Percentiles rank a stretch among this genome's conserved stretches.
These are phyloP conservation scores for Brachionus rotundiformis DNA, from an alignment of 1,140 invertebrate genomes.

Conservation along the genomic window DNA sequence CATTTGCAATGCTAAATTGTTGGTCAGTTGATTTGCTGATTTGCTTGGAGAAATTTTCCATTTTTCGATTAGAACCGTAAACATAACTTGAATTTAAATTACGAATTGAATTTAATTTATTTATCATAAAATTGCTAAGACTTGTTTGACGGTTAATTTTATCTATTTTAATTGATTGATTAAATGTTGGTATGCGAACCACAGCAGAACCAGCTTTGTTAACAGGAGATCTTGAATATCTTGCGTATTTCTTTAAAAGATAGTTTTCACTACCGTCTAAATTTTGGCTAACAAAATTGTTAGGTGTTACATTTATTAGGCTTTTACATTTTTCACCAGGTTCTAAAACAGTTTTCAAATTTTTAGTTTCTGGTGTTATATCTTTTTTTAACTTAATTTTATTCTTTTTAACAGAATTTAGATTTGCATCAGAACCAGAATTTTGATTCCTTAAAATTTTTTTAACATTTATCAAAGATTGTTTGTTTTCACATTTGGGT, in stretches of 20 bases:
- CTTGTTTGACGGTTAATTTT: conserved; percentile 7
- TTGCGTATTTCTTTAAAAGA: conserved; percentile 1
- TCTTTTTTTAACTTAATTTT: conserved; percentile 4
- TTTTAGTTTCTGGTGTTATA: not conserved
- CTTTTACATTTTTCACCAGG: not conserved
- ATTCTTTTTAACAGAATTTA: conserved; percentile 12
- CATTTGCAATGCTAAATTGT: not conserved
- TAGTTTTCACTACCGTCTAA: not conserved
- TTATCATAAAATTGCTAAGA: conserved; percentile 9
- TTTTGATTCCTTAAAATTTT: conserved; percentile 6
- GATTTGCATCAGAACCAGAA: not conserved
- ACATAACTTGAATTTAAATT: conserved; percentile 36
- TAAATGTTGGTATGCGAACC: not conserved
- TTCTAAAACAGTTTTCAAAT: not conserved
- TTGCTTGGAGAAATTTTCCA: not conserved
- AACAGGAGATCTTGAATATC: conserved; percentile 20
- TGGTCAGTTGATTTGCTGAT: not conserved
- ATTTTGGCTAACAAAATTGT: not conserved
- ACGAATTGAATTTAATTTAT: not conserved
- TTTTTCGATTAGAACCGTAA: not conserved
- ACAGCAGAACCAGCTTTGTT: conserved; percentile 17
- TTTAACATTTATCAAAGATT: not conserved
- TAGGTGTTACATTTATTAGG: not conserved
- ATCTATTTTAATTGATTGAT: not conserved
- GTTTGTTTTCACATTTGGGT: not conserved